phyloP scores from a whole-genome alignment of 2,888 invertebrate genomes.

The Metellina segmentata region DNA sequence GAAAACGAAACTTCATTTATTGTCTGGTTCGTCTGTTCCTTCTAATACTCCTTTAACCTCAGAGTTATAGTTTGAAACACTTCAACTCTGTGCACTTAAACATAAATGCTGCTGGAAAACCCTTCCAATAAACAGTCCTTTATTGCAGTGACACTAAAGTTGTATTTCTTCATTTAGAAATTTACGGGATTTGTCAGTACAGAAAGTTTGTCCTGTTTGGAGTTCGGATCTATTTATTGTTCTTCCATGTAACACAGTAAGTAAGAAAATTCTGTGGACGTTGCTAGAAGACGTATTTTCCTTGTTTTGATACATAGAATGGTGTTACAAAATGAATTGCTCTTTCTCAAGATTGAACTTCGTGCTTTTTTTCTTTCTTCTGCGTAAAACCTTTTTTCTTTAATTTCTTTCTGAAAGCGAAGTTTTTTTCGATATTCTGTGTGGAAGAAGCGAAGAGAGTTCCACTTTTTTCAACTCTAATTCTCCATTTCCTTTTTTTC shows the following conservation, averaged over 20 bases:
- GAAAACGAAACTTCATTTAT: no score
- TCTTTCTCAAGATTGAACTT: neutral
- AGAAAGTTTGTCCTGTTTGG: neutral
- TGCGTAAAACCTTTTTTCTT: neutral
- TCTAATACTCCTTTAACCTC: no score
- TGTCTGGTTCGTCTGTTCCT: no score
- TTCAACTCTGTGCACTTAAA: no score
- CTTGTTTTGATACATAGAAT: neutral
- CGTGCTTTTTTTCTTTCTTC: neutral
- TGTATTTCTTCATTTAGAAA: neutral
- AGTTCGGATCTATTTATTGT: neutral
- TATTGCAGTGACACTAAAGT: neutral
- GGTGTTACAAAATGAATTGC: slow-evolving; percentile 34
- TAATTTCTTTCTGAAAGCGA: neutral
- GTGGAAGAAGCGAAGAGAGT: neutral
- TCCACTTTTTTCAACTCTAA: slow-evolving; percentile 10
- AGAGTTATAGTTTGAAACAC: no score
- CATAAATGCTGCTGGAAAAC: no score
- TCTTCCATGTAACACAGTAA: neutral
- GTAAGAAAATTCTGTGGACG: neutral
- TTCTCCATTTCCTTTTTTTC: slow-evolving; percentile 6
- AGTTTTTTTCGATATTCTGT: neutral
- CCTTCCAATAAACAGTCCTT: no score
- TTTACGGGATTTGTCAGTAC: neutral
- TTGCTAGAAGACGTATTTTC: neutral